Conservation (phyloP, 2,888 invertebrate genomes). For the Heterodera filipjevi region DNA sequence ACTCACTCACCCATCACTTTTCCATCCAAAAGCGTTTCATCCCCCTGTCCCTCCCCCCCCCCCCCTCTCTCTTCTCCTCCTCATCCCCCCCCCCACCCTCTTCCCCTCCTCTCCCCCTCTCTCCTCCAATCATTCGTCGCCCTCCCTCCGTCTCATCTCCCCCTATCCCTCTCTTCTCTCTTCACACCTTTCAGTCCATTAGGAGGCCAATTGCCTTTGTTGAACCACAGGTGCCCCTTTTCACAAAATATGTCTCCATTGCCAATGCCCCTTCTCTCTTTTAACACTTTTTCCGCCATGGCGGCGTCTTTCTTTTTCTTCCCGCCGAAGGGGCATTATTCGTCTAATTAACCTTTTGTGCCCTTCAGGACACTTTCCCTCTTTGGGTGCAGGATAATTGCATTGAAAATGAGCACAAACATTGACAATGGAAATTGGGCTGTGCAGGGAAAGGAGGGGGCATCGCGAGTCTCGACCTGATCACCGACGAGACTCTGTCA, state of each 20-base stretch:
- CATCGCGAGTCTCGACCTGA: background rate
- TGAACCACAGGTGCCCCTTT: background rate
- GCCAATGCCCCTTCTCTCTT: background rate
- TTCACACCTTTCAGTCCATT: background rate
- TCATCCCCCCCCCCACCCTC: background rate
- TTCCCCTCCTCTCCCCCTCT: background rate
- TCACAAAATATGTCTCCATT: background rate
- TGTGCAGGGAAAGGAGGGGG: background rate
- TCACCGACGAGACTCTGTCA: background rate
- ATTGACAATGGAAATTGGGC: background rate
- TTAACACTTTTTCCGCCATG: background rate
- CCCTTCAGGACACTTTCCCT: background rate
- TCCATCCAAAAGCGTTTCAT: no score
- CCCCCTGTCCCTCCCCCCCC: background rate
- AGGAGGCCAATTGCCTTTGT: background rate
- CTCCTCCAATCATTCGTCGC: background rate
- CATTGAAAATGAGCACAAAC: background rate
- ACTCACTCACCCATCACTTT: background rate
- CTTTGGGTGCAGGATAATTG: background rate
- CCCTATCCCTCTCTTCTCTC: no score
- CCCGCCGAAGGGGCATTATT: background rate
- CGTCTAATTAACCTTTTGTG: constrained; percentile 10
- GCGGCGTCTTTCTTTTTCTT: background rate
- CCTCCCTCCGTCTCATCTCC: no score
- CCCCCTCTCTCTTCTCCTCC: background rate